Percentiles rank a stretch among this genome's conserved stretches.
Evolutionary conservation across 2,797 vertebrate species (phyloP).

Genomic region (Sebastes dallii): DNA sequence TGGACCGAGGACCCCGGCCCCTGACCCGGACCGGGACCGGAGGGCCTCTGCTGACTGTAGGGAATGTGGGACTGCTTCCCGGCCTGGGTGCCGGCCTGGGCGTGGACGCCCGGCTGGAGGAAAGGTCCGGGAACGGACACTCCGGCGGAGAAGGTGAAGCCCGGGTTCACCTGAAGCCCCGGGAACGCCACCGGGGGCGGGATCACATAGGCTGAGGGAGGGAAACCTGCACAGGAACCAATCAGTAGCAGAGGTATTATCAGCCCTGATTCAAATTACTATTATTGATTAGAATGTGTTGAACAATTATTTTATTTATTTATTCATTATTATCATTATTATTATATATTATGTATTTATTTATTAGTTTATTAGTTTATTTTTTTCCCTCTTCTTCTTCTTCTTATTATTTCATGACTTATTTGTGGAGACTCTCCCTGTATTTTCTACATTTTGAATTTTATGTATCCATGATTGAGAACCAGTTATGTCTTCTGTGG

Average conservation of each 20-base stretch:
- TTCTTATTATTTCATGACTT: no score
- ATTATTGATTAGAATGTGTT: no score
- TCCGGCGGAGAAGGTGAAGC: conserved; percentile 92
- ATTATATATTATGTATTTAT: no score
- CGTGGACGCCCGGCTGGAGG: conserved; percentile 90
- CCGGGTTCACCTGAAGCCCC: conserved; percentile 87
- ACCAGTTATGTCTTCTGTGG: no score
- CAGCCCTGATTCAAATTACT: no score
- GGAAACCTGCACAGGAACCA: conserved; percentile 85
- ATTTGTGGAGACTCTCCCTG: no score
- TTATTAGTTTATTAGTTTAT: no score
- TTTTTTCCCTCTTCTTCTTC: no score
- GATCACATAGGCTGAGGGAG: conserved; percentile 93
- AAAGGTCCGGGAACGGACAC: conserved; percentile 93
- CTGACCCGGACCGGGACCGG: conserved; percentile 81
- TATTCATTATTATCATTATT: no score
- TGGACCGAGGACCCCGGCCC: conserved; percentile 84
- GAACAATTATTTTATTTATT: no score
- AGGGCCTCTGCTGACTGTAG: conserved; percentile 98
- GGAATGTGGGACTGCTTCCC: conserved; percentile 98
- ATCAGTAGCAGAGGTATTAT: neutral
- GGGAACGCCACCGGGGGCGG: conserved; percentile 95
- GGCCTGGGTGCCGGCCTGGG: conserved; percentile 86
- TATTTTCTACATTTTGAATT: no score
- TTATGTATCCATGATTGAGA: no score